phyloP scores from a whole-genome alignment of 2,797 vertebrate genomes.

The Sylvilagus floridanus region DNA sequence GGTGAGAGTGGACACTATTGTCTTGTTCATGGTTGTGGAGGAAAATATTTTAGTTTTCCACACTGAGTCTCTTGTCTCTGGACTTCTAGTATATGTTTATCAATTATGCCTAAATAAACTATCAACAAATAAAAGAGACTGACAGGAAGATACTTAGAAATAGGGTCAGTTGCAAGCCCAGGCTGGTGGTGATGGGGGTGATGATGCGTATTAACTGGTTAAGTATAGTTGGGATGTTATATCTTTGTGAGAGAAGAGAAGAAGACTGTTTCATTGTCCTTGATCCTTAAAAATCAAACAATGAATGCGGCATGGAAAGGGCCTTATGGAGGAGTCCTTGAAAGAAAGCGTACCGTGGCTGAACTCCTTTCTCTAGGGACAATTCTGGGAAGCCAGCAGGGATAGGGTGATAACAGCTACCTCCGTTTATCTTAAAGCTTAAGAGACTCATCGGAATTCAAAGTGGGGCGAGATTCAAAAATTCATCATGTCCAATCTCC shows the following conservation, averaged over 20 bases:
- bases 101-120: neutral
- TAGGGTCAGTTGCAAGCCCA: neutral
- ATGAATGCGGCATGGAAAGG: neutral
- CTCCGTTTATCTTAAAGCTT: neutral
- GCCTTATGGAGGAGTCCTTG: neutral
- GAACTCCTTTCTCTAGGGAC: neutral
- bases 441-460: neutral
- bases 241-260: neutral
- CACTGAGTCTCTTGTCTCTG: neutral
- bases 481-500: neutral
- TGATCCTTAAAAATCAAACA: neutral
- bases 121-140: neutral
- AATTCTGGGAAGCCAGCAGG: neutral
- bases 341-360: neutral
- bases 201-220: neutral
- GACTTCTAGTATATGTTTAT: neutral
- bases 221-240: neutral
- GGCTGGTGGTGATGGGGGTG: neutral
- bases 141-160: neutral
- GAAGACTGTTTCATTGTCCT: neutral
- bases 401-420: neutral
- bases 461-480: neutral
- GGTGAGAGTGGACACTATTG: neutral
- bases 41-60: neutral
- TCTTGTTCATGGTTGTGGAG: neutral